Evolutionary conservation across 2,888 invertebrate genomes (phyloP).

Genomic region (Cremastinae sp.): DNA sequence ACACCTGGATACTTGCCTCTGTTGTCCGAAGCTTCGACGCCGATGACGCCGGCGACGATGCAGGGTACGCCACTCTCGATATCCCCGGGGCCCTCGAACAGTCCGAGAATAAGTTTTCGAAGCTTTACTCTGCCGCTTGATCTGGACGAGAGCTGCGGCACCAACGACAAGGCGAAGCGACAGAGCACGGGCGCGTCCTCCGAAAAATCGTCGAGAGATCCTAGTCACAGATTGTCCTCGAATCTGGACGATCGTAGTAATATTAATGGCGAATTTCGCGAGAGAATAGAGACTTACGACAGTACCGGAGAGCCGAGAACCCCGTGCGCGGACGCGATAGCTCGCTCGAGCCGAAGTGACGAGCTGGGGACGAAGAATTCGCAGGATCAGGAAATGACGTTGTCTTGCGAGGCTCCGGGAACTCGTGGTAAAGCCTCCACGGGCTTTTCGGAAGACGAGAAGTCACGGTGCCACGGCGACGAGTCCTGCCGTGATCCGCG

Average conservation of each 20-base stretch:
- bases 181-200: slow-evolving; percentile 64
- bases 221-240: slow-evolving; percentile 76
- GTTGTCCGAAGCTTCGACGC: slow-evolving; percentile 77
- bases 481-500: slow-evolving; percentile 47
- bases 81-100: slow-evolving; percentile 74
- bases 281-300: slow-evolving; percentile 70
- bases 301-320: slow-evolving; percentile 44
- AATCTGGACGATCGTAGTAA: slow-evolving; percentile 69
- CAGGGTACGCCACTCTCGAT: slow-evolving; percentile 74
- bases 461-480: slow-evolving; percentile 42
- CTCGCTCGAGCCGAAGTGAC: slow-evolving; percentile 56
- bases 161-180: slow-evolving; percentile 65
- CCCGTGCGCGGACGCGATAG: background rate
- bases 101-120: slow-evolving; percentile 79
- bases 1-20: slow-evolving; percentile 78
- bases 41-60: slow-evolving; percentile 75
- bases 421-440: slow-evolving; percentile 20
- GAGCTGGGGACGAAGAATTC: slow-evolving; percentile 56
- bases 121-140: slow-evolving; percentile 77
- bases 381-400: slow-evolving; percentile 63
- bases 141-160: slow-evolving; percentile 70
- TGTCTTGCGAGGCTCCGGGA: slow-evolving; percentile 46
- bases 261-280: slow-evolving; percentile 67
- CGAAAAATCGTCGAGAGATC: slow-evolving; percentile 71
- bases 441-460: slow-evolving; percentile 17